Conservation (phyloP, 1,140 invertebrate species). For the Zaprionus capensis region DNA sequence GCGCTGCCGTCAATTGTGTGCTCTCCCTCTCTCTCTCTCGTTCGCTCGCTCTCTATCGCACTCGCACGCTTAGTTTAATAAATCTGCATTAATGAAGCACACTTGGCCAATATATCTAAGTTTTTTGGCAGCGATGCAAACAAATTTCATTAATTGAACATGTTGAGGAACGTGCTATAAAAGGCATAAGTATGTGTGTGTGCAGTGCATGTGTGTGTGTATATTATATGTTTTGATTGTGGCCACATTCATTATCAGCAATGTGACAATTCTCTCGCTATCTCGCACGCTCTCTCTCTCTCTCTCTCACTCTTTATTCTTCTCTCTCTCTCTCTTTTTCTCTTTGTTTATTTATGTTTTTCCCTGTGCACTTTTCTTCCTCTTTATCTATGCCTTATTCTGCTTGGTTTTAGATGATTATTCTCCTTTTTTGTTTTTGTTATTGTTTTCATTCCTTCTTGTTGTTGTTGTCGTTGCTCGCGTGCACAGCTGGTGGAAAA, state of each 20-base stretch:
- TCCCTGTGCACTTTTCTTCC: slow-evolving; percentile 38
- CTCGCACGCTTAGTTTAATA: slow-evolving; percentile 31
- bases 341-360: slow-evolving; percentile 71
- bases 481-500: slow-evolving; percentile 72
- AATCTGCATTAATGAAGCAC: slow-evolving; percentile 53
- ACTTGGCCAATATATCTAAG: slow-evolving; percentile 42
- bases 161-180: background rate
- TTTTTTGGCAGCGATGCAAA: slow-evolving; percentile 47
- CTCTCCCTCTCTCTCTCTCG: background rate
- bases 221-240: slow-evolving; percentile 2
- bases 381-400: slow-evolving; percentile 18
- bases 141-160: slow-evolving; percentile 41
- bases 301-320: background rate
- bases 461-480: slow-evolving; percentile 42
- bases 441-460: slow-evolving; percentile 23
- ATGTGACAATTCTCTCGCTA: slow-evolving; percentile 29
- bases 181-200: slow-evolving; percentile 2
- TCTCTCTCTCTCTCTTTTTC: slow-evolving; percentile 7
- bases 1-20: background rate
- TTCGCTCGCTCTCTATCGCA: background rate
- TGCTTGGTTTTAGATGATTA: slow-evolving; percentile 40
- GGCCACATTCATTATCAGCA: slow-evolving; percentile 51
- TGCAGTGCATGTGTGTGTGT: background rate
- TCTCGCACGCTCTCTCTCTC: background rate
- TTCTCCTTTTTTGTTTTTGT: slow-evolving; percentile 25